Evolutionary conservation across 2,888 invertebrate species (phyloP), one percentile per base, ranked within the genome.

Genomic region (Heliconius aoede): DNA sequence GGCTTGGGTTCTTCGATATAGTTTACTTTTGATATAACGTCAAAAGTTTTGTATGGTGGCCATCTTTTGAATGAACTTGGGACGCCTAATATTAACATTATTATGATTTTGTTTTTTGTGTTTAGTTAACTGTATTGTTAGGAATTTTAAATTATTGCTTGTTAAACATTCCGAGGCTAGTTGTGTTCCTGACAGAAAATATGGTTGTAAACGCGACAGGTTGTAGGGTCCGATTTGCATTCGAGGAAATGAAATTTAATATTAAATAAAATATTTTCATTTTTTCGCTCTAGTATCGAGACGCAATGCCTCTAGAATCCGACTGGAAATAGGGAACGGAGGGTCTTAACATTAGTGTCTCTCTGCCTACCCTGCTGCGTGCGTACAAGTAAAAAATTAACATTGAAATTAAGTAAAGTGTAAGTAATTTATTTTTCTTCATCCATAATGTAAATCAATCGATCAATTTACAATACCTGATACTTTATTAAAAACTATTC

Each of bases 1-100:
- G 86, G 85, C 87, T 87, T 84, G 84, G 83, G 86, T 77, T 65
- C 85, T 89, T 87, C 81, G 80, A 80, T 84, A 78, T 81, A 81
- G 85, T 84, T 78, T 81, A 81, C 85, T 86, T 86, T 86, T 86
- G 85, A 86, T 83, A 86, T 86, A 85, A 86, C 86, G 85, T 85
- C 83, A 76, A 82, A 79, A 82, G 81, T 84, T 84, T 79, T 80
- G 82, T 87, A 77, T 18, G 82, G 88, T 86, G 87, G 74, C 87
- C 60, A 82, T 75, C 73, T 24, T 79, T 80, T 32, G 26, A 40
- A 60, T 36, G 60, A 13, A 18, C 15, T 40, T 1, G 15, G 46
- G 26, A 64, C 2, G 18, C 46, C 46, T 46, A 18, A 46, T 46
- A 30, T n/a, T 28, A 30, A n/a, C 9, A 21, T 8, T 55, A n/a